These are phyloP conservation scores for Siphlonurus alternatus DNA, from an alignment of 2,888 invertebrate species.

Conservation along the genomic window DNA sequence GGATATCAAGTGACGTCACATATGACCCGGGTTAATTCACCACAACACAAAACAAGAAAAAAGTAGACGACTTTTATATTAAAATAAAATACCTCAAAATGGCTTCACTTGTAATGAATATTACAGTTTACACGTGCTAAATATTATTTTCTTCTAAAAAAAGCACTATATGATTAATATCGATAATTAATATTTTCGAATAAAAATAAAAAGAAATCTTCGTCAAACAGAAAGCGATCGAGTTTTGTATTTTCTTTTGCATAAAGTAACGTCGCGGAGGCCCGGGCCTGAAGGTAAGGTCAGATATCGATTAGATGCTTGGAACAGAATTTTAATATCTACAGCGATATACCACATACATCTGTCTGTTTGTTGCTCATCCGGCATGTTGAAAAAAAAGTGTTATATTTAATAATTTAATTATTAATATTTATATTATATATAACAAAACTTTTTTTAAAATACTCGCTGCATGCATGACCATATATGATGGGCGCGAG, in stretches of 20 bases:
- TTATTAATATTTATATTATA: too few relatives aligned
- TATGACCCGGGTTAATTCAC: slow-evolving; percentile 10
- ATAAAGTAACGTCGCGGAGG: background rate
- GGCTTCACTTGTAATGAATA: too few relatives aligned
- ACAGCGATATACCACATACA: background rate
- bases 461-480: too few relatives aligned
- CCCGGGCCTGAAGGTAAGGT: background rate
- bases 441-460: too few relatives aligned
- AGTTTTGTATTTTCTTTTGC: background rate
- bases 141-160: too few relatives aligned
- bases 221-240: background rate
- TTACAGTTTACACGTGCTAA: too few relatives aligned
- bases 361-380: background rate
- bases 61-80: background rate
- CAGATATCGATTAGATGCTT: background rate
- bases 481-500: too few relatives aligned
- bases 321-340: background rate
- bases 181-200: too few relatives aligned
- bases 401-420: too few relatives aligned
- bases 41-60: slow-evolving; percentile 2
- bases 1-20: slow-evolving; percentile 6
- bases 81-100: background rate
- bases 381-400: background rate
- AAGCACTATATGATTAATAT: too few relatives aligned
- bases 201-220: too few relatives aligned